Evolutionary conservation across 1,140 invertebrate species (phyloP), one percentile per base, ranked within the genome.

Genomic region (Diorhabda elongata): DNA sequence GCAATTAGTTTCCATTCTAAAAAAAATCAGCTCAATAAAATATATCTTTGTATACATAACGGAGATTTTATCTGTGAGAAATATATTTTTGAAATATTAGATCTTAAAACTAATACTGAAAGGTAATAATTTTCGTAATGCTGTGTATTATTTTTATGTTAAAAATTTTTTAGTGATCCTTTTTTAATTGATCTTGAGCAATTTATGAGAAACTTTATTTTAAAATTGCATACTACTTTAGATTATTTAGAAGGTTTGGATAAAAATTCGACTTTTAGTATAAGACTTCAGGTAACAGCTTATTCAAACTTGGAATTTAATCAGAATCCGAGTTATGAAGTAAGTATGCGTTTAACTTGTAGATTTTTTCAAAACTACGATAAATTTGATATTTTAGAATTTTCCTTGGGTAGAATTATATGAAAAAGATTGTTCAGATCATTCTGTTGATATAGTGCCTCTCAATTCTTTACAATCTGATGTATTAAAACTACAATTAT

Each of bases 321-420:
- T 71, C 71, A 76, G 62, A 64, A 74, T 42, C 70, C 72, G 42
- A 5, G 44, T 6, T 71, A 65, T 74, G 73, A 77, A 67, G 77
- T 76, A 66, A 41, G 63, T 52, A 52, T 52, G 47, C 47, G 9
- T 52, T 52, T 52, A 52, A 52, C 47, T 9, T 52, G 47, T 2
- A 6, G 9, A 3, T 52, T 4, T 52, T 4, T 52, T 52, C n/a
- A 52, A 2, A 6, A 4, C 47, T 8, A 52, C n/a, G 47, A 8
- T 8, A 56, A 70, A 57, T 61, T 66, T 64, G 56, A 58, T 61
- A 6, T 69, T 65, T 64, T 68, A 77, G 77, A 61, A 73, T 70
- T 79, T 79, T 74, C 71, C 72, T 7, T 79, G 78, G 78, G 66
- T 78, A 41, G 58, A 75, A 64, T 41, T 71, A 56, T 72, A 63